A percentile compares a stretch with the other conserved stretches of the same genome.
Conservation (phyloP, 30 jellyfish, hydroid and myxozoan species). For the Pelagia noctiluca region DNA sequence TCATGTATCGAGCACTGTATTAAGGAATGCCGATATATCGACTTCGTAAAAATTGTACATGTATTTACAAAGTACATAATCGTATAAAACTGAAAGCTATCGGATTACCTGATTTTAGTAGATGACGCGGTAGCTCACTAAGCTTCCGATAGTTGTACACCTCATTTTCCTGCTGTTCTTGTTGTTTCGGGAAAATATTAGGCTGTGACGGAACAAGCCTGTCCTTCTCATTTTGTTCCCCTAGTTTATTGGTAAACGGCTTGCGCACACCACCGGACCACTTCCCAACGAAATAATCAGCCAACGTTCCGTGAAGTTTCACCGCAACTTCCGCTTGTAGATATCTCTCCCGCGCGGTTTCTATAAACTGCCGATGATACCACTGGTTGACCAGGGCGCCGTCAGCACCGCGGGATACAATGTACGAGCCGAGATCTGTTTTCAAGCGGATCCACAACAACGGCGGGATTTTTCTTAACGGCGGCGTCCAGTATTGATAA, state of each 20-base stretch:
- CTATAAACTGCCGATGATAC: slow-evolving; percentile 92
- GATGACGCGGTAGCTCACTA: slow-evolving; percentile 86
- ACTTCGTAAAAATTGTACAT: too few species aligned
- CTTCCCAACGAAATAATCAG: slow-evolving; percentile 79
- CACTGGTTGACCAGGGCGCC: slow-evolving; percentile 76
- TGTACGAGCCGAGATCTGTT: slow-evolving; percentile 87
- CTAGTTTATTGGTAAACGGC: slow-evolving; percentile 75
- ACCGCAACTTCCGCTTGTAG: slow-evolving; percentile 30
- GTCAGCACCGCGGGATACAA: slow-evolving; percentile 86
- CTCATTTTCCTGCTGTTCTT: slow-evolving; percentile 32
- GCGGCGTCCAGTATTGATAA: slow-evolving; percentile 97
- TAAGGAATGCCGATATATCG: too few species aligned
- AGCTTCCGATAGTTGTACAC: slow-evolving; percentile 75
- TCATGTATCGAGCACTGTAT: too few species aligned
- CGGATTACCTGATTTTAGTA: slow-evolving; percentile 37
- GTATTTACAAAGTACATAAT: too few species aligned
- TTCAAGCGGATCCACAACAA: slow-evolving; percentile 83
- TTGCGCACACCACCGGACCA: slow-evolving; percentile 79
- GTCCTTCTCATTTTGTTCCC: slow-evolving; percentile 62
- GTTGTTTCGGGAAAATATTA: slow-evolving; percentile 51
- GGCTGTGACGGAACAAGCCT: slow-evolving; percentile 90
- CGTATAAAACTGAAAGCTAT: too few species aligned
- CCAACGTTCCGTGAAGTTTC: slow-evolving; percentile 46
- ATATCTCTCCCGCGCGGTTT: slow-evolving; percentile 85
- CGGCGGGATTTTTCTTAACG: slow-evolving; percentile 88